Base-by-base conservation (phyloP, 2,797 vertebrate genomes). In the Tapera naevia region DNA sequence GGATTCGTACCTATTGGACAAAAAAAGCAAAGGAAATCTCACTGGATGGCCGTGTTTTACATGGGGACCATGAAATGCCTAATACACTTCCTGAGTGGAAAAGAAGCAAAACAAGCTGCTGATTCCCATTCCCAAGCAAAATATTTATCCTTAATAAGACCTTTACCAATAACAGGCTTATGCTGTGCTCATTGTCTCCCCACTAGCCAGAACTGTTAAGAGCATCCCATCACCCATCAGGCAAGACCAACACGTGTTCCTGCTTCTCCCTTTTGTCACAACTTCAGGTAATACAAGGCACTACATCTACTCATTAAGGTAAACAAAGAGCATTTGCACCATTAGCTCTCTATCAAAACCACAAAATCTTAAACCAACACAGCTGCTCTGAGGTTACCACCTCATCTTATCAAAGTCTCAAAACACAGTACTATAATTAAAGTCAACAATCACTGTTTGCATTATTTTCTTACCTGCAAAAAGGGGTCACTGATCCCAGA, bases 401-500 rank as follows among this genome's bases (percentile, higher is more conserved):
- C 11, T 80, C 79, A 57, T 50, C 56, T 80, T 10, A 84, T 6
- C 15, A 13, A 53, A 48, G 28, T 35, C 43, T 79, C 82, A 80
- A 78, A 93, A 65, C 28, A 62, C 23, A 58, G 30, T 32, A 16
- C 30, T 17, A 61, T 39, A 83, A 76, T 24, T 33, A 48, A 57
- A 89, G 15, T 22, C 58, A 35, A 78, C 25, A 18, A 46, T 65
- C 22, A 69, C 25, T 15, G 19, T 10, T 67, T 56, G 33, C 39
- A 80, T 50, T 41, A 65, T 60, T 83, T n/a, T 43, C 97, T 98
- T 97, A 99, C 99, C 99, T 99, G 99, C 95, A 99, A 98, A 97
- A 99, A 99, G 91, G 99, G 99, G 95, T 99, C 99, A 92, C 99
- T 99, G 97, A 99, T 99, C 97, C 99, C 99, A 62, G 99, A 99